Base-by-base conservation (phyloP, 1,140 invertebrate species). In the Ooceraea biroi region DNA sequence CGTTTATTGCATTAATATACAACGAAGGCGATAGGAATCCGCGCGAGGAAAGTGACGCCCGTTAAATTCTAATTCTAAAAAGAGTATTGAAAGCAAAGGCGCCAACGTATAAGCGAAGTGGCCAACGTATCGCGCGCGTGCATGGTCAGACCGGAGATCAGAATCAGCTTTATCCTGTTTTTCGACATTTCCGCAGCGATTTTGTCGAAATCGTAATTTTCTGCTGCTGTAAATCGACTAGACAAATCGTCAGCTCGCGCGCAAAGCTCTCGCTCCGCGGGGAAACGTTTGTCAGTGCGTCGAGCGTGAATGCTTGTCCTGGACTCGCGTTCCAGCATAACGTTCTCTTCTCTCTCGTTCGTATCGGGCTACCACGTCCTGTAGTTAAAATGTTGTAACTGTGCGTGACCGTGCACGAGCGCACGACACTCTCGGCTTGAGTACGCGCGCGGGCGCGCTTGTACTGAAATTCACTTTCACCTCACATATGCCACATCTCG, bases 381-480 rank as follows among this genome's bases (percentile, higher is more conserved):
- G 60, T 61, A 65, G 44, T 50, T 25, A 57, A 88, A 88, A 83
- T 88, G 73, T 88, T 72, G 57, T 44, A 76, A 85, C 48, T 27
- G 63, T 76, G 14, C 46, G 36, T 19, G 63, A 76, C 30, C 66
- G 66, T 84, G 27, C 69, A 80, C 3, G 58, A 73, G 73, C 25
- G 55, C 41, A 71, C 63, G 74, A 74, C 22, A 87, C 63, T 82
- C 66, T 73, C 36, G 65, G 63, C 63, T 78, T 30, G 5, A 46
- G 30, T 83, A 85, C 65, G 87, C 83, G 86, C n/a, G 71, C 76
- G 60, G 58, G 78, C 83, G 85, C 80, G 87, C 44, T 66, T 65
- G 57, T 84, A 58, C 74, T 86, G 90, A 92, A 90, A 89, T 90
- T 91, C 90, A 92, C 91, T 92, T 92, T 91, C 91, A 92, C 91